phyloP scores from a whole-genome alignment of 1,140 invertebrate genomes.

The Metaphire vulgaris region DNA sequence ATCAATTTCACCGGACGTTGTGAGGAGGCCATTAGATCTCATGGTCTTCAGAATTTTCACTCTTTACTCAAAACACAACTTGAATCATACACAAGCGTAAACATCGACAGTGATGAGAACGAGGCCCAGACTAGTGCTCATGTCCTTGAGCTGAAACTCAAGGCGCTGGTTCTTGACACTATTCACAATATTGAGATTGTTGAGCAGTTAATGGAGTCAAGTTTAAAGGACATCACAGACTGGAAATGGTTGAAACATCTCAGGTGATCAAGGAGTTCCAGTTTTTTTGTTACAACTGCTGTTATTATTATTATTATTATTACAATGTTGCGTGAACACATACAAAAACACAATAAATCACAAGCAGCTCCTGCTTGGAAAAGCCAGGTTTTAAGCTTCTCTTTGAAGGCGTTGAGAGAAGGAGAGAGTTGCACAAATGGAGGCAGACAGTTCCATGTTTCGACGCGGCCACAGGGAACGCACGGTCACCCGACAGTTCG shows the following conservation, averaged over 20 bases:
- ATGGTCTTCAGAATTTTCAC: slow-evolving; percentile 58
- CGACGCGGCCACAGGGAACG: no score
- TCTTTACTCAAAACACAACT: slow-evolving; percentile 57
- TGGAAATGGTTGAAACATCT: slow-evolving; percentile 95
- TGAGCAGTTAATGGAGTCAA: slow-evolving; percentile 65
- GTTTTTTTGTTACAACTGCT: no score
- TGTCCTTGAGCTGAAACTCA: slow-evolving; percentile 56
- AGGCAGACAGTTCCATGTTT: no score
- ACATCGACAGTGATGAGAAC: slow-evolving; percentile 46
- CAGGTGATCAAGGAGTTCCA: no score
- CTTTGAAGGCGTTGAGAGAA: no score
- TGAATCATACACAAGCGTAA: slow-evolving; percentile 60
- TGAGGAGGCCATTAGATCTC: slow-evolving; percentile 68
- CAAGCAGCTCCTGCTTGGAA: no score
- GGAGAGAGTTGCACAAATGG: no score
- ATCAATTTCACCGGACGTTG: slow-evolving; percentile 73
- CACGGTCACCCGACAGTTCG: no score
- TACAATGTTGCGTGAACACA: no score
- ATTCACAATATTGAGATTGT: slow-evolving; percentile 83
- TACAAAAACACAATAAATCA: no score
- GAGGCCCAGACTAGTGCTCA: slow-evolving; percentile 35
- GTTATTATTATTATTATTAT: no score
- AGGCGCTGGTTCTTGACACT: slow-evolving; percentile 81
- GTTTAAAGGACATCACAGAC: slow-evolving; percentile 61
- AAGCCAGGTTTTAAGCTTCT: no score